Evolutionary conservation across 2,888 invertebrate species (phyloP).

Genomic region (Lycaena phlaeas): DNA sequence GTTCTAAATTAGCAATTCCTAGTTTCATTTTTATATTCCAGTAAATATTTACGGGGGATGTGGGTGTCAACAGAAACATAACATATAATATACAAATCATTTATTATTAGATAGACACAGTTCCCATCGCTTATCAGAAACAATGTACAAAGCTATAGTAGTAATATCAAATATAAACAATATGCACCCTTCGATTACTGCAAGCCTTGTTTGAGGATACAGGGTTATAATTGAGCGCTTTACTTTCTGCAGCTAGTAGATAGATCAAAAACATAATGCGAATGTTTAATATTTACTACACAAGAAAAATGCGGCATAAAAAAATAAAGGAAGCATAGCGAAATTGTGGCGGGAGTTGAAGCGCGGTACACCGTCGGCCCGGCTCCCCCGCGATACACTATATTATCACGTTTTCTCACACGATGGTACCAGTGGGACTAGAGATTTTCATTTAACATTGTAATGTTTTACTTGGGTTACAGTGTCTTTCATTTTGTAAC

Average conservation of each 20-base stretch:
- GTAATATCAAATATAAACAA: slow-evolving; percentile 75
- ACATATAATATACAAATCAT: slow-evolving; percentile 80
- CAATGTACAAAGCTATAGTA: slow-evolving; percentile 81
- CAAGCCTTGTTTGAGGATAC: slow-evolving; percentile 70
- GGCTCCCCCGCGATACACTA: slow-evolving; percentile 1
- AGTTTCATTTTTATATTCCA: slow-evolving; percentile 25
- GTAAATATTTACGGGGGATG: slow-evolving; percentile 13
- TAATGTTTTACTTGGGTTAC: slow-evolving; percentile 75
- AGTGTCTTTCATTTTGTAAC: slow-evolving; percentile 73
- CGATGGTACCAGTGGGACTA: slow-evolving; percentile 78
- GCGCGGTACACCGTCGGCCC: slow-evolving; percentile 1
- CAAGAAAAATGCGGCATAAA: slow-evolving; percentile 63
- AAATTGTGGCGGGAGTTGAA: slow-evolving; percentile 31
- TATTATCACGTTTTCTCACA: slow-evolving; percentile 49
- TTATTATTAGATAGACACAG: slow-evolving; percentile 80
- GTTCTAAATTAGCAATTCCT: slow-evolving; percentile 60
- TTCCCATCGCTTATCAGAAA: slow-evolving; percentile 80
- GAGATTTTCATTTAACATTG: slow-evolving; percentile 76
- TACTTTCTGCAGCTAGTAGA: slow-evolving; percentile 64
- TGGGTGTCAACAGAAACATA: slow-evolving; percentile 39
- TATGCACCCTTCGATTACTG: slow-evolving; percentile 73
- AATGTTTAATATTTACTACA: slow-evolving; percentile 65
- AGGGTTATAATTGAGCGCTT: slow-evolving; percentile 69
- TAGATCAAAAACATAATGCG: slow-evolving; percentile 65
- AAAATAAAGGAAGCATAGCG: slow-evolving; percentile 64